A percentile compares a stretch with the other conserved stretches of the same genome.
Conservation (phyloP, 2,113 vertebrate genomes). For the Regulus satrapa region DNA sequence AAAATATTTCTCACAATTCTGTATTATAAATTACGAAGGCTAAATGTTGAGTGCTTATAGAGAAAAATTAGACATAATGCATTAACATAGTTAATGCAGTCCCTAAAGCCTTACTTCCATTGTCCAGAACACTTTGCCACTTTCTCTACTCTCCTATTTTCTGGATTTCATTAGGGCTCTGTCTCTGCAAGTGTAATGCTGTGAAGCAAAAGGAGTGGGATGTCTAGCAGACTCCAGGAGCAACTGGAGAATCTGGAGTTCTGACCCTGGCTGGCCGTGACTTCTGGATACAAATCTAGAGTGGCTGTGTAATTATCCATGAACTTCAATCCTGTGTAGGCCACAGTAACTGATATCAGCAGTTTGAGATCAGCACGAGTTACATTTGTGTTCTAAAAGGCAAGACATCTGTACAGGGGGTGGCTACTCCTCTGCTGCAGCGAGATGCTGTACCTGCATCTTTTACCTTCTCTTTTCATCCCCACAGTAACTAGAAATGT, state of each 20-base stretch:
- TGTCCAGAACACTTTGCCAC: not conserved
- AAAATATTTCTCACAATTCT: not conserved
- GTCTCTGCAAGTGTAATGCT: not conserved
- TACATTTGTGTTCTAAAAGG: not conserved
- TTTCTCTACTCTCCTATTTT: not conserved
- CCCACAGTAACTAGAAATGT: not conserved
- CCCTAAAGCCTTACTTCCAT: not conserved
- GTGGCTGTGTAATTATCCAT: not conserved
- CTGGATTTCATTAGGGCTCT: not conserved
- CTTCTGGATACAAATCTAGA: not conserved
- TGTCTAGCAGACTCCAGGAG: not conserved
- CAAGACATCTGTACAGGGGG: not conserved
- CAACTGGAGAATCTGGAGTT: not conserved
- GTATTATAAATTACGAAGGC: not conserved
- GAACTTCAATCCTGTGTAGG: not conserved
- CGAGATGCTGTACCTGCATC: not conserved
- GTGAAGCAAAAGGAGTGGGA: not conserved
- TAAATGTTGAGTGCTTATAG: not conserved
- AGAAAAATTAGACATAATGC: no score
- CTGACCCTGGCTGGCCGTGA: not conserved
- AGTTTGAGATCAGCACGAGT: not conserved
- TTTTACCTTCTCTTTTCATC: not conserved
- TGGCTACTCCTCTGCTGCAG: not conserved
- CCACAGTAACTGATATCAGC: not conserved
- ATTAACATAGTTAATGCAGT: no score